A percentile compares a stretch with the other conserved stretches of the same genome.
These are phyloP conservation scores for Ctenicera cuprea DNA, from an alignment of 2,888 invertebrate species.

Conservation along the genomic window DNA sequence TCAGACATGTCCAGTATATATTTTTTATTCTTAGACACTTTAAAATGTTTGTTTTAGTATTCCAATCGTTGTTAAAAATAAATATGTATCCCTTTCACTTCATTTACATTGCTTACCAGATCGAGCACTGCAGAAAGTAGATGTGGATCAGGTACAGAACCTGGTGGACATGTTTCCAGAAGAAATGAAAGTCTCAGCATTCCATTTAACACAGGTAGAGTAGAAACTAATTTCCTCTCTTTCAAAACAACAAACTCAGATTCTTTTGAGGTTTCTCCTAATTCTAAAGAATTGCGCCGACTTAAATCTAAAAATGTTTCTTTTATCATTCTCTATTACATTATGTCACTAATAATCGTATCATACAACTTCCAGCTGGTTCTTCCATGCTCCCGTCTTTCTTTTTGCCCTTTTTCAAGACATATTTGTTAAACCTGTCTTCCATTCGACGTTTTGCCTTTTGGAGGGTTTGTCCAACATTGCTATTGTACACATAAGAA, in stretches of 20 bases:
- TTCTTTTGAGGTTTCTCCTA: slow-evolving; percentile 86
- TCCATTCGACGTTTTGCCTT: slow-evolving; percentile 93
- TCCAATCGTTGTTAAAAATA: no score
- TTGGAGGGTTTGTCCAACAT: slow-evolving; percentile 81
- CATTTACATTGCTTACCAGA: slow-evolving; percentile 80
- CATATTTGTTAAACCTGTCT: slow-evolving; percentile 89
- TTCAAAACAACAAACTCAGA: slow-evolving; percentile 92
- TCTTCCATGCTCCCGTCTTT: slow-evolving; percentile 93
- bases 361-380: slow-evolving; percentile 84
- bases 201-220: slow-evolving; percentile 88
- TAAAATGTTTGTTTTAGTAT: no score
- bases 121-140: slow-evolving; percentile 95
- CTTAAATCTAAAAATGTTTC: slow-evolving; percentile 77
- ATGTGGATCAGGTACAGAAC: slow-evolving; percentile 96
- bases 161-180: slow-evolving; percentile 96
- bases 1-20: background rate
- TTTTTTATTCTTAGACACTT: no score
- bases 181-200: slow-evolving; percentile 93
- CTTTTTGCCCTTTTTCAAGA: slow-evolving; percentile 90
- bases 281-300: slow-evolving; percentile 88
- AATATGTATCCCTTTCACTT: no score
- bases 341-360: background rate
- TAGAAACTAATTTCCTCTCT: slow-evolving; percentile 89
- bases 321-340: background rate
- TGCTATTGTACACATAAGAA: slow-evolving; percentile 62